A percentile compares a stretch with the other conserved stretches of the same genome.
These are phyloP conservation scores for Asarcornis scutulata DNA, from an alignment of 2,113 vertebrate genomes.

Conservation along the genomic window DNA sequence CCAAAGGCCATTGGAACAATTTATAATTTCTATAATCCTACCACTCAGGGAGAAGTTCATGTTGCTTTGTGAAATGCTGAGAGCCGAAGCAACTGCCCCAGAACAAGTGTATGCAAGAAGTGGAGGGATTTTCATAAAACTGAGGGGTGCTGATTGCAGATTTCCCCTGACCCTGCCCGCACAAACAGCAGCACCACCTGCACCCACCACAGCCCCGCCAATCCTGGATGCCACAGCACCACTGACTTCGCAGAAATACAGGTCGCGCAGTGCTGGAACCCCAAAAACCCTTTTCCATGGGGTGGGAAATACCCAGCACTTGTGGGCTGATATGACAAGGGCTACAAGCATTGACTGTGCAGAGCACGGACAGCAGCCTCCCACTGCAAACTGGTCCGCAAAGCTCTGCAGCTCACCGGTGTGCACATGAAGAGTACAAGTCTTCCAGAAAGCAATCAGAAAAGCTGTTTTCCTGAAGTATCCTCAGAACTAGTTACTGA, in stretches of 20 bases:
- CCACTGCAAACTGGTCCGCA: accelerated
- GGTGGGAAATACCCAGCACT: accelerated
- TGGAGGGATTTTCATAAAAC: neutral
- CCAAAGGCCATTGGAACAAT: neutral
- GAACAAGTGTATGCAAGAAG: accelerated
- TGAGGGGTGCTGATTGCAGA: neutral
- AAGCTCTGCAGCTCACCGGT: neutral
- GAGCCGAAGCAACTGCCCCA: neutral
- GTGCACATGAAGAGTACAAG: neutral
- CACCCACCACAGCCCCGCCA: accelerated
- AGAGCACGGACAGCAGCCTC: neutral
- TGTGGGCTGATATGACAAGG: accelerated
- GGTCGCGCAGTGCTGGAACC: neutral
- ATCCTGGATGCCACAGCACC: neutral
- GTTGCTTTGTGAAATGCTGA: neutral
- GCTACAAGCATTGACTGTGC: accelerated
- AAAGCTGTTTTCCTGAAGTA: neutral
- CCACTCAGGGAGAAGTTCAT: neutral
- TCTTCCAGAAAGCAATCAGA: neutral
- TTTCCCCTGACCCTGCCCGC: neutral
- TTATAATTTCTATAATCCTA: neutral
- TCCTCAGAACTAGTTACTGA: neutral
- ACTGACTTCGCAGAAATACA: neutral
- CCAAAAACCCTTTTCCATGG: neutral
- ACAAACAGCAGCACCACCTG: neutral